Evolutionary conservation across 2,113 vertebrate species (phyloP).

Genomic region (Xerus inauris): DNA sequence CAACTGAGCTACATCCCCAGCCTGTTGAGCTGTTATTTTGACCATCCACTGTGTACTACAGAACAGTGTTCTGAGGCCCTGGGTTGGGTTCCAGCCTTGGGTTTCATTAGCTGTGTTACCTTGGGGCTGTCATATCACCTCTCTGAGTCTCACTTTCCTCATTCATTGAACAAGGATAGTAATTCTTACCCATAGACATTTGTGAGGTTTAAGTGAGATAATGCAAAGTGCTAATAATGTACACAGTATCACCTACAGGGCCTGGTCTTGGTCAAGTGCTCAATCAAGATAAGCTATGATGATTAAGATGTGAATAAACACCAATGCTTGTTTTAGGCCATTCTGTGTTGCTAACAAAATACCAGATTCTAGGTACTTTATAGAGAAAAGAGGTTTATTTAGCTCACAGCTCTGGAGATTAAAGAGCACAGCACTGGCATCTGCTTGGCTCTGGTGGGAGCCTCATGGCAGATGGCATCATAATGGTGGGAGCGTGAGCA

Average conservation of each 20-base stretch:
- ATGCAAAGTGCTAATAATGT: accelerated
- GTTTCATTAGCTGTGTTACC: not conserved
- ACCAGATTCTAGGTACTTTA: not conserved
- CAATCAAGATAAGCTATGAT: no score
- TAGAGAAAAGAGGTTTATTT: not conserved
- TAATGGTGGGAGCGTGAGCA: not conserved
- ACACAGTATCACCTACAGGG: not conserved
- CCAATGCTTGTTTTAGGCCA: not conserved
- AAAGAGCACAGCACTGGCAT: not conserved
- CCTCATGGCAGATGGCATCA: not conserved
- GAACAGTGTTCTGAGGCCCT: not conserved
- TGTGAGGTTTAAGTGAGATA: not conserved
- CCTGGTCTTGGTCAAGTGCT: not conserved
- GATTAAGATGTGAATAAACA: not conserved
- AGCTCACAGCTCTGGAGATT: not conserved
- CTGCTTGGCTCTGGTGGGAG: not conserved
- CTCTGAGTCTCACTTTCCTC: not conserved
- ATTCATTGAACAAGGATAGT: not conserved
- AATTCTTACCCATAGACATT: not conserved
- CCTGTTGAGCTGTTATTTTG: not conserved
- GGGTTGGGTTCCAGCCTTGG: not conserved
- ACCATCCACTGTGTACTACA: accelerated
- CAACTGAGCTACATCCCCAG: no score
- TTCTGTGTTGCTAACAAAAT: no score
- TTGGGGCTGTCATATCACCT: not conserved